Percentiles rank a stretch among this genome's conserved stretches.
phyloP scores from a whole-genome alignment of 2,888 invertebrate genomes.

The Hecatera dysodea region DNA sequence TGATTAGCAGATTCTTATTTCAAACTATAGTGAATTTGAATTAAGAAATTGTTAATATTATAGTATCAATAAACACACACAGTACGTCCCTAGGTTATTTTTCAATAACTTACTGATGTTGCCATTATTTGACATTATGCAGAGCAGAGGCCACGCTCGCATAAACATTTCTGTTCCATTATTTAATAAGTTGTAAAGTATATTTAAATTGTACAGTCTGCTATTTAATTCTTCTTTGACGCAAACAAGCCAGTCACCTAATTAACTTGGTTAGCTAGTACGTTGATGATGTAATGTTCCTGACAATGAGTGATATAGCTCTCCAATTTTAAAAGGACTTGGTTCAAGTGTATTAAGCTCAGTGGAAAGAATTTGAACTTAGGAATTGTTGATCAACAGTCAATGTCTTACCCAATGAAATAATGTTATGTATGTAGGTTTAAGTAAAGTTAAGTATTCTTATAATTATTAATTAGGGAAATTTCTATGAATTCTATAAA shows the following conservation, averaged over 20 bases:
- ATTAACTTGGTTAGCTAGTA: constrained; percentile 1
- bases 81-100: not conserved
- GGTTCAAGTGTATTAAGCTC: constrained; percentile 14
- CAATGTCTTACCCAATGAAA: constrained; percentile 15
- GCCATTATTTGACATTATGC: not conserved
- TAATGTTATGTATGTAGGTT: constrained; percentile 16
- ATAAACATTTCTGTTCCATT: not conserved
- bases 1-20: not conserved
- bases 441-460: constrained; percentile 37
- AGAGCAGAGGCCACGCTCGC: not conserved
- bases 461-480: constrained; percentile 15
- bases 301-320: constrained; percentile 38
- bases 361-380: constrained; percentile 16
- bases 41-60: not conserved
- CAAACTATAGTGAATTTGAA: not conserved
- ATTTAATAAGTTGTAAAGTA: not conserved
- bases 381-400: constrained; percentile 6
- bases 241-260: not conserved
- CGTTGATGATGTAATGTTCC: constrained; percentile 29
- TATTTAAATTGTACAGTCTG: not conserved
- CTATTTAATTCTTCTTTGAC: not conserved
- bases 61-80: not conserved
- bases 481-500: constrained; percentile 12
- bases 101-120: not conserved
- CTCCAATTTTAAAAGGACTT: constrained; percentile 35